Evolutionary conservation across 2,888 invertebrate species (phyloP).

Genomic region (Euzophera pinguis): DNA sequence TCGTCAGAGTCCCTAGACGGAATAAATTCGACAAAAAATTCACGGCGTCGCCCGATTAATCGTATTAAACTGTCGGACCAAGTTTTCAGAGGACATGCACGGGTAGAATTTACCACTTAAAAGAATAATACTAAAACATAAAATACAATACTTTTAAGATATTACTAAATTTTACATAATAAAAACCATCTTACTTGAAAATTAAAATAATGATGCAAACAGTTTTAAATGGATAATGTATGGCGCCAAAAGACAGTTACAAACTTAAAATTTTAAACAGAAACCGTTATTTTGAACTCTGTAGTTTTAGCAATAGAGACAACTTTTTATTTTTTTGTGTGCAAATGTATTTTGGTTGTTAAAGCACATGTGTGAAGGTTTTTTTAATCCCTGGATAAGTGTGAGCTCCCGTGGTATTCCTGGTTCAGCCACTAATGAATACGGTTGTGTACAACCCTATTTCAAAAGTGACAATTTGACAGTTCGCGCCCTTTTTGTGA

Average conservation of each 20-base stretch:
- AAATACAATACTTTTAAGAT: not conserved
- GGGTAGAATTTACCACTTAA: not conserved
- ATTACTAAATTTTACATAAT: not conserved
- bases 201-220: constrained; percentile 39
- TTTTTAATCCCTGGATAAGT: constrained; percentile 43
- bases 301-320: not conserved
- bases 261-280: not conserved
- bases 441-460: constrained; percentile 45
- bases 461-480: constrained; percentile 56
- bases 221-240: constrained; percentile 30
- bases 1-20: too few species aligned
- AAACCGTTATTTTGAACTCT: constrained; percentile 13
- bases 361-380: constrained; percentile 34
- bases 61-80: too few species aligned
- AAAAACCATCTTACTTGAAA: constrained; percentile 12
- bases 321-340: not conserved
- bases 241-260: constrained; percentile 56
- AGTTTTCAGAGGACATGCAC: too few species aligned
- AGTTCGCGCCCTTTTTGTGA: constrained; percentile 44
- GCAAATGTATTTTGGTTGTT: constrained; percentile 17
- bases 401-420: constrained; percentile 58
- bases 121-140: too few species aligned
- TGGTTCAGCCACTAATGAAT: constrained; percentile 42
- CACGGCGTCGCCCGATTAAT: too few species aligned
- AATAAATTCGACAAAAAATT: too few species aligned